Evolutionary conservation across 2,113 vertebrate species (phyloP), one percentile per base, ranked within the genome.

Genomic region (Hyaena hyaena): DNA sequence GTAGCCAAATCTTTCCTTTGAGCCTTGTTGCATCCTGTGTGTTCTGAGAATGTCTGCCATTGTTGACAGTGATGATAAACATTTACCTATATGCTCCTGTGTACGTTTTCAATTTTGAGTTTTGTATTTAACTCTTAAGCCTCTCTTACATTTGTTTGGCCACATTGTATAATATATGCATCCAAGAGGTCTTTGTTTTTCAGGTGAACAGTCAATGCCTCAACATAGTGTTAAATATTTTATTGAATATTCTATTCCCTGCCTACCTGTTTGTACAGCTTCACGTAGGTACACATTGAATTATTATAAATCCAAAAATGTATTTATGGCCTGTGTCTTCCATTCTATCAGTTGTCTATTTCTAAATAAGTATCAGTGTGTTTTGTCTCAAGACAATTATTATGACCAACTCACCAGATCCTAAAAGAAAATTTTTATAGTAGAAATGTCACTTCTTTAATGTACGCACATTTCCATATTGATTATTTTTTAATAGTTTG

Each of bases 371-470:
- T 81, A 58, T 69, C 35, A 39, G 28, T 55, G 9, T 28, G 31
- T 61, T 92, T 87, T 74, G 14, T 2, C 39, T 15, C 39, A 28
- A 74, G 77, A 93, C 79, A 97, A n/a, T n/a, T 71, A 96, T 96
- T 97, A 91, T 95, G 50, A 91, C 48, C 39, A 82, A 95, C 35
- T 80, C 50, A 80, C 31, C 79, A 95, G 58, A 90, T 50, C 10
- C 39, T 89, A 39, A 79, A 91, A 86, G 58, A 58, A 84, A 92
- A 28, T 31, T 95, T 93, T 87, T 88, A 48, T 19, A 69, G 43
- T 81, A 84, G 35, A 88, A 95, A 88, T 58, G 63, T 74, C 55
- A 89, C 6, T 53, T 88, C 61, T 82, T 92, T 50, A 74, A 82
- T 26, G 63, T 16, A n/a, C 7, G 50, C 4, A 53, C 43, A 84